phyloP scores from a whole-genome alignment of 1,140 invertebrate genomes.

The Heliconius eleuchia region DNA sequence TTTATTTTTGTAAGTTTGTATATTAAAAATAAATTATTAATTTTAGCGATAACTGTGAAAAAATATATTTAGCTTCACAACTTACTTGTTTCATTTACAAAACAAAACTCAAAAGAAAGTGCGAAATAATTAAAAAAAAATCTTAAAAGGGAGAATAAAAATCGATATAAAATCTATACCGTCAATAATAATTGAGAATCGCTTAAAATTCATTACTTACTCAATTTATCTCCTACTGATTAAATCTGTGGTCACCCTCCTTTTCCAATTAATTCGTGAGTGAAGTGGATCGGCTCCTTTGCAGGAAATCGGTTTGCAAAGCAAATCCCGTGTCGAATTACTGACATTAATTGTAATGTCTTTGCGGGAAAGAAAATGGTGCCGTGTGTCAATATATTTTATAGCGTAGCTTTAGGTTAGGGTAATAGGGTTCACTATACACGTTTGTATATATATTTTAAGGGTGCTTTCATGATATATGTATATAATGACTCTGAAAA shows the following conservation, averaged over 20 bases:
- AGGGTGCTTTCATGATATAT: too few relatives aligned
- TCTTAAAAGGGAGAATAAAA: too few relatives aligned
- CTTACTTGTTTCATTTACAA: too few relatives aligned
- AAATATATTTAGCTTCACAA: too few relatives aligned
- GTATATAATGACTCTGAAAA: too few relatives aligned
- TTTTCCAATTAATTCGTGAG: constrained; percentile 62
- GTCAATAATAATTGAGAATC: not conserved
- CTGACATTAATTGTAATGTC: constrained; percentile 43
- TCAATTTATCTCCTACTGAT: constrained; percentile 43
- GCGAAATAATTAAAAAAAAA: too few relatives aligned
- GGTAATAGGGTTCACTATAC: not conserved
- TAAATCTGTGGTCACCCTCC: constrained; percentile 58
- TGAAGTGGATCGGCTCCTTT: constrained; percentile 51
- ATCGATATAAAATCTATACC: too few relatives aligned
- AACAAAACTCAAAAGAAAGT: too few relatives aligned
- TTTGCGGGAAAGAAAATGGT: constrained; percentile 30
- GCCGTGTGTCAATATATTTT: constrained; percentile 28
- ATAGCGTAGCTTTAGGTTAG: not conserved
- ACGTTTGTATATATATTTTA: not conserved
- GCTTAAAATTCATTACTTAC: too few relatives aligned
- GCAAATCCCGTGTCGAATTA: constrained; percentile 52
- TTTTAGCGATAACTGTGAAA: too few relatives aligned
- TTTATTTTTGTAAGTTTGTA: too few relatives aligned
- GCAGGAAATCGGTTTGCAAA: constrained; percentile 52
- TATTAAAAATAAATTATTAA: not conserved